Conservation (phyloP, 2,888 invertebrate species). For the Deilephila elpenor region DNA sequence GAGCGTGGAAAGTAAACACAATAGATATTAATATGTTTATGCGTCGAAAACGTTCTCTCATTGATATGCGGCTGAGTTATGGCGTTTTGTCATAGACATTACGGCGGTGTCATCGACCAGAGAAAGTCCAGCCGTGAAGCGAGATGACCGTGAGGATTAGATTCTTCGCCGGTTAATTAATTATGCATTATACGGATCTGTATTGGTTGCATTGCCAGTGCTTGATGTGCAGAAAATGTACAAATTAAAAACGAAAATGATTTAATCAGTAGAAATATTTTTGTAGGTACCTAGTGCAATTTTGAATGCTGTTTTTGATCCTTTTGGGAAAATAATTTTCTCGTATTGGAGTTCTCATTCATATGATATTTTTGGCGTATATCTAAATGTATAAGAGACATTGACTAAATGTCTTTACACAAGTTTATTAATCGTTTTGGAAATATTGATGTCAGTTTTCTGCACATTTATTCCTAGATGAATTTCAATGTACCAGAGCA, state of each 20-base stretch:
- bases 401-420: too few species aligned
- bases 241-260: background rate
- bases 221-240: background rate
- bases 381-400: too few species aligned
- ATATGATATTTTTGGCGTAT: too few species aligned
- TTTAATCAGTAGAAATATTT: too few species aligned
- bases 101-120: slow-evolving; percentile 31
- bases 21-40: slow-evolving; percentile 79
- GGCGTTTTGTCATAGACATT: slow-evolving; percentile 23
- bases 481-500: too few species aligned
- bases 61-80: slow-evolving; percentile 47
- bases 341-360: too few species aligned
- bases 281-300: too few species aligned
- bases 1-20: slow-evolving; percentile 71
- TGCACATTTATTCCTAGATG: too few species aligned
- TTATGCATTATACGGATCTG: background rate
- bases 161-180: background rate
- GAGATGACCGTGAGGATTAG: slow-evolving; percentile 27
- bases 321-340: too few species aligned
- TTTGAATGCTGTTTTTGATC: too few species aligned
- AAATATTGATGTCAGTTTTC: too few species aligned
- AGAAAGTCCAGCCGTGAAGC: slow-evolving; percentile 48
- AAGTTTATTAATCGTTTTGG: too few species aligned
- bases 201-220: slow-evolving; percentile 3
- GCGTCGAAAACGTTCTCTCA: slow-evolving; percentile 47